A percentile compares a stretch with the other conserved stretches of the same genome.
These are phyloP conservation scores for Argya squamiceps DNA, from an alignment of 2,797 vertebrate genomes.

Conservation along the genomic window DNA sequence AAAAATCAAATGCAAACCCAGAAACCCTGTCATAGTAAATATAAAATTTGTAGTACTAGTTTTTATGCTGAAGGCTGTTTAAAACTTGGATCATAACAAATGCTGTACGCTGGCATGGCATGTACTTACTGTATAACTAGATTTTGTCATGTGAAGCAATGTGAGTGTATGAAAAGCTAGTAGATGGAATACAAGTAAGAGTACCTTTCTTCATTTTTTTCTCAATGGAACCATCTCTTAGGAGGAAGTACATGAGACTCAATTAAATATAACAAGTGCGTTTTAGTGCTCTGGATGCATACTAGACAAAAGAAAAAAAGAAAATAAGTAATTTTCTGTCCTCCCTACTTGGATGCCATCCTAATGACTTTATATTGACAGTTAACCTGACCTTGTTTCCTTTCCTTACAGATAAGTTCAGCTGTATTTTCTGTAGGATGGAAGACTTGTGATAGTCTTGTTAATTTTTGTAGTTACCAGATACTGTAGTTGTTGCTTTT, in stretches of 20 bases:
- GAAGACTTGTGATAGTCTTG: not conserved
- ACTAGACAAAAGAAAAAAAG: not conserved
- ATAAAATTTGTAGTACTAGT: not conserved
- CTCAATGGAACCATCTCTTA: not conserved
- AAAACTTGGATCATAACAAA: not conserved
- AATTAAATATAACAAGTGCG: not conserved
- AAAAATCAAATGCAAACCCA: not conserved
- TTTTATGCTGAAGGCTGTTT: not conserved
- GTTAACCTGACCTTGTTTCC: not conserved
- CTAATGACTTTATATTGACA: not conserved
- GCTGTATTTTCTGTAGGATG: not conserved
- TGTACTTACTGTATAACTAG: not conserved
- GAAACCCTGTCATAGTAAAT: not conserved
- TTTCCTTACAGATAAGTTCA: not conserved
- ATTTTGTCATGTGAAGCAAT: not conserved
- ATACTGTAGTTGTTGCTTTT: not conserved
- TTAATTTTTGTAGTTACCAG: not conserved
- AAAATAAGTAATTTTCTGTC: not conserved
- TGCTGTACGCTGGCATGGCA: not conserved
- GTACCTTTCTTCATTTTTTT: not conserved
- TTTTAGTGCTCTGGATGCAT: not conserved
- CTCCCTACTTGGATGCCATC: not conserved
- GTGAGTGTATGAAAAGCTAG: not conserved
- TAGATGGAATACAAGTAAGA: not conserved
- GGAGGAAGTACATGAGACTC: not conserved